These are phyloP conservation scores for Troides helena DNA, from an alignment of 2,888 invertebrate genomes.

Conservation along the genomic window DNA sequence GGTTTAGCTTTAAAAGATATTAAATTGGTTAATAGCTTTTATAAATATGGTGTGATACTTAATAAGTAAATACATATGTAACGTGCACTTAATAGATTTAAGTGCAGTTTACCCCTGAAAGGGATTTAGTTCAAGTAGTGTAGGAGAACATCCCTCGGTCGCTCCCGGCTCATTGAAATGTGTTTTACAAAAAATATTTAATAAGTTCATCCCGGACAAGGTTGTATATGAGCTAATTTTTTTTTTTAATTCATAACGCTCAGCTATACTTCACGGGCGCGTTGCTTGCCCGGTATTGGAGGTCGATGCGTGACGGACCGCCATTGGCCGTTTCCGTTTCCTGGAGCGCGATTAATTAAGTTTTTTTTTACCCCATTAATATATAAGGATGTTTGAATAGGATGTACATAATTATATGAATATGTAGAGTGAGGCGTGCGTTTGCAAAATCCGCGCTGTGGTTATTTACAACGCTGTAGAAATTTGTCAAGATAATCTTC, in stretches of 20 bases:
- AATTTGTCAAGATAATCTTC: background rate
- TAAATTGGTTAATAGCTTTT: background rate
- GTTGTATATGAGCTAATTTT: constrained; percentile 17
- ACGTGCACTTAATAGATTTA: background rate
- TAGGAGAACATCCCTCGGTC: constrained; percentile 1
- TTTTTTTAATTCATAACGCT: constrained; percentile 13
- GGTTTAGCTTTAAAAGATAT: background rate
- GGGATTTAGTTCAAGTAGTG: background rate
- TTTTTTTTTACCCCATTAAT: constrained; percentile 18
- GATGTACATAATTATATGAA: constrained; percentile 1
- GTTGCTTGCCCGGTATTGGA: constrained; percentile 37
- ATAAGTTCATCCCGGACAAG: constrained; percentile 5
- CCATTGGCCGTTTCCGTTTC: constrained; percentile 73
- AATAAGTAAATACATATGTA: background rate
- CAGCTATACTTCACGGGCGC: constrained; percentile 5
- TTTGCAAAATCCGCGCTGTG: background rate
- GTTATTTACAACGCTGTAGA: background rate
- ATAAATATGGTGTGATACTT: too few relatives aligned
- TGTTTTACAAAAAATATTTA: constrained; percentile 17
- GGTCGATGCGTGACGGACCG: constrained; percentile 58
- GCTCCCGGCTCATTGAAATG: constrained; percentile 17
- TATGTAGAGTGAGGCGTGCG: background rate
- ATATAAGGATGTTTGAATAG: constrained; percentile 14
- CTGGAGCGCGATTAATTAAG: constrained; percentile 45
- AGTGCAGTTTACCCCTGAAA: constrained; percentile 1